These are phyloP conservation scores for Aphelinus atriplicis DNA, from an alignment of 1,140 invertebrate species.

Conservation along the genomic window DNA sequence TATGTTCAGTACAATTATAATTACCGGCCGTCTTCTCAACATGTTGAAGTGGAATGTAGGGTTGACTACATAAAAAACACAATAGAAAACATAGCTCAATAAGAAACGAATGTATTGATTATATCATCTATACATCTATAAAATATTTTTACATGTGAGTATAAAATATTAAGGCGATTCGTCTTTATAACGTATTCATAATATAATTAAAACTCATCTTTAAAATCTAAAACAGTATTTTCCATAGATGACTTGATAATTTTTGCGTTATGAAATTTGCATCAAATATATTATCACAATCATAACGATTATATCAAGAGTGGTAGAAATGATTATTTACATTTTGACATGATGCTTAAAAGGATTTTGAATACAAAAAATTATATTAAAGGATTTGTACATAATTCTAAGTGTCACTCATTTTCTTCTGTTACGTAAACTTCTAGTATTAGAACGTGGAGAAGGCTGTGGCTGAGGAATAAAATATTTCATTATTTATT, in stretches of 20 bases:
- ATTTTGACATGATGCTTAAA: not conserved
- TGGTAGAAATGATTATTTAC: slow-evolving; percentile 22
- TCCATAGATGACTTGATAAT: not conserved
- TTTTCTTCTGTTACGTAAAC: slow-evolving; percentile 49
- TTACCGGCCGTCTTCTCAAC: no score
- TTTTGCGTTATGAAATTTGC: slow-evolving; percentile 1
- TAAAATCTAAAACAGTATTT: not conserved
- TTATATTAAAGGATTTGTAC: not conserved
- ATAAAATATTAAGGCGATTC: no score
- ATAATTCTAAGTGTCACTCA: slow-evolving; percentile 29
- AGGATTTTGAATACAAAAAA: not conserved
- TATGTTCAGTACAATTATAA: no score
- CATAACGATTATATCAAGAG: slow-evolving; percentile 4
- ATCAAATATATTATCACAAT: slow-evolving; percentile 19
- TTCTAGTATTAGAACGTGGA: slow-evolving; percentile 33
- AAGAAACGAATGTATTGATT: no score
- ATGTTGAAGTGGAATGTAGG: no score
- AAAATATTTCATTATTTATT: slow-evolving; percentile 18
- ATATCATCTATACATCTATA: no score
- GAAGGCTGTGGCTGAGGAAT: slow-evolving; percentile 26
- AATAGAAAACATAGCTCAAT: no score
- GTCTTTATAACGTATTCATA: no score
- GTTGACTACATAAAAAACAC: no score
- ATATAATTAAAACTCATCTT: not conserved
- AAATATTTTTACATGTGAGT: no score